phyloP scores from a whole-genome alignment of 1,140 invertebrate genomes.

The Melanaphis sacchari region DNA sequence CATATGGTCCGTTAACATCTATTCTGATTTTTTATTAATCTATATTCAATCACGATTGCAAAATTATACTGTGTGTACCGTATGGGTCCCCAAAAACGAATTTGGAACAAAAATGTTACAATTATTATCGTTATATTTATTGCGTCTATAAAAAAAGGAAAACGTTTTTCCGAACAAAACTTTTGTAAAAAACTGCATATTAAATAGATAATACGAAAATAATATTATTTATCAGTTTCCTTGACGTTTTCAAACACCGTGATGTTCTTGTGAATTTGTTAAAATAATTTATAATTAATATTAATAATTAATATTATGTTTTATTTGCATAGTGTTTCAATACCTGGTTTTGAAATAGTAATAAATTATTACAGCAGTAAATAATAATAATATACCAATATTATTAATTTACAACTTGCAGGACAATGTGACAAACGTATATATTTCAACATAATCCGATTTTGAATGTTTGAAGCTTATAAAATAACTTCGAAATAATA shows the following conservation, averaged over 20 bases:
- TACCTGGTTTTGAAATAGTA: background rate
- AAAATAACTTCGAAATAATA: background rate
- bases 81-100: background rate
- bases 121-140: background rate
- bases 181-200: background rate
- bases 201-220: background rate
- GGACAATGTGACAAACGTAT: background rate
- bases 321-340: background rate
- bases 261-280: background rate
- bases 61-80: background rate
- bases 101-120: background rate
- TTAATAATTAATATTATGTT: background rate
- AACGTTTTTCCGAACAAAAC: background rate
- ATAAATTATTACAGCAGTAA: no score
- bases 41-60: background rate
- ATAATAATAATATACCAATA: background rate
- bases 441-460: background rate
- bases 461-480: background rate
- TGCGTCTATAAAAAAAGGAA: background rate
- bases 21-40: background rate
- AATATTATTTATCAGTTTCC: background rate
- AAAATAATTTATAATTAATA: no score
- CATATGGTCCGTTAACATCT: background rate
- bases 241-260: background rate
- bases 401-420: background rate